A percentile compares a stretch with the other conserved stretches of the same genome.
These are phyloP conservation scores for Trissoscelio sp. DNA, from an alignment of 2,888 invertebrate species.

Conservation along the genomic window DNA sequence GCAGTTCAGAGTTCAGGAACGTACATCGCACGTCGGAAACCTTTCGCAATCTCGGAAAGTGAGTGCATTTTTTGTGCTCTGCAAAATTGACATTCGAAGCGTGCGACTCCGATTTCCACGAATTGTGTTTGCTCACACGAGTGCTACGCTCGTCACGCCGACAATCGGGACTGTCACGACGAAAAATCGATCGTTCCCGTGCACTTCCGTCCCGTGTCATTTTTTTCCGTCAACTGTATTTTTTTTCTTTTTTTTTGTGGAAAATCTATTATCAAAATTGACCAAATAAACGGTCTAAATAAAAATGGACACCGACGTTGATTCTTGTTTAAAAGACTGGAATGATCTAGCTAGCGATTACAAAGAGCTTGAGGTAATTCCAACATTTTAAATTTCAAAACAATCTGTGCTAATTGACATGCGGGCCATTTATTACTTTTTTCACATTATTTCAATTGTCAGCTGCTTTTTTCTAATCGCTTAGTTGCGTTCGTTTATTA, in stretches of 20 bases:
- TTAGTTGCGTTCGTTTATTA: not conserved
- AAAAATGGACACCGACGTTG: slow-evolving; percentile 86
- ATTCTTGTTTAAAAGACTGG: slow-evolving; percentile 89
- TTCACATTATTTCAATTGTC: slow-evolving; percentile 11
- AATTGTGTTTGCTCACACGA: slow-evolving; percentile 18
- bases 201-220: not conserved
- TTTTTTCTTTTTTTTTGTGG: too few relatives aligned
- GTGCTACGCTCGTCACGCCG: slow-evolving; percentile 4
- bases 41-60: slow-evolving; percentile 21
- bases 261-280: slow-evolving; percentile 26
- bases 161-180: slow-evolving; percentile 15
- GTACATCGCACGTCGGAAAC: slow-evolving; percentile 23
- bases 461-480: not conserved
- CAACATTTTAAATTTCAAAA: slow-evolving; percentile 37
- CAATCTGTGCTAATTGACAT: not conserved
- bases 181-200: slow-evolving; percentile 26
- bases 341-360: slow-evolving; percentile 91
- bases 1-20: too few relatives aligned
- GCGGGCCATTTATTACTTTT: not conserved
- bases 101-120: slow-evolving; percentile 6
- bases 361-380: slow-evolving; percentile 91
- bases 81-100: slow-evolving; percentile 39
- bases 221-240: too few relatives aligned
- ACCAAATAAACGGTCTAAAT: not conserved
- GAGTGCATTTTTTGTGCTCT: slow-evolving; percentile 18